phyloP scores from a whole-genome alignment of 2,888 invertebrate genomes.

The Parthenolecanium corni region DNA sequence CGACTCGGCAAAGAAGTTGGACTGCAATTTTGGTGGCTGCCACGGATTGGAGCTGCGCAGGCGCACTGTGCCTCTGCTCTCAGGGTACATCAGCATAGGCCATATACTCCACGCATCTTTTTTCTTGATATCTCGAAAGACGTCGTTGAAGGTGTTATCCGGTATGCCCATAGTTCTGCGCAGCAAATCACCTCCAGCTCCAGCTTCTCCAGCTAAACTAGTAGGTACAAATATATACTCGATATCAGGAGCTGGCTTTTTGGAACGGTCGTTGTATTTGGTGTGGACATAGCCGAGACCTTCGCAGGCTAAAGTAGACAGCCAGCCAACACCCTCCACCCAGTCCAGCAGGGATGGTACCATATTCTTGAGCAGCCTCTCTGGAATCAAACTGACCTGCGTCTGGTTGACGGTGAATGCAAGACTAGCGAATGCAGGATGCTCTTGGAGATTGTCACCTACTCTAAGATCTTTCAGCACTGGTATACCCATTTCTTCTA shows the following conservation, averaged over 20 bases:
- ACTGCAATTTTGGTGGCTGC: constrained; percentile 63
- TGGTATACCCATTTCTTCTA: constrained; percentile 44
- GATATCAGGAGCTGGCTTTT: constrained; percentile 36
- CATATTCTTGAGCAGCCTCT: constrained; percentile 35
- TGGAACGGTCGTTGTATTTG: constrained; percentile 37
- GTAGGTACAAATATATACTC: constrained; percentile 35
- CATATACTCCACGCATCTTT: constrained; percentile 56
- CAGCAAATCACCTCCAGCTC: constrained; percentile 32
- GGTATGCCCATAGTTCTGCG: constrained; percentile 34
- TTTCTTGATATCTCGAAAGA: constrained; percentile 40
- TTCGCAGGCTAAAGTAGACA: constrained; percentile 41
- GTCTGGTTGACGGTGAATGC: constrained; percentile 50
- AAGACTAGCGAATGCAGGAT: constrained; percentile 50
- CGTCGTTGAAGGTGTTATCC: constrained; percentile 35
- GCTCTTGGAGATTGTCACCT: constrained; percentile 46
- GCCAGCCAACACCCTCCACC: constrained; percentile 34
- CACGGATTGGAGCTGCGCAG: constrained; percentile 60
- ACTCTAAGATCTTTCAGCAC: constrained; percentile 48
- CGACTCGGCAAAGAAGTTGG: constrained; percentile 60
- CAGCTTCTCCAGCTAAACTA: constrained; percentile 33
- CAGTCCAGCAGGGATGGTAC: constrained; percentile 24
- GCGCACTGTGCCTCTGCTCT: constrained; percentile 53
- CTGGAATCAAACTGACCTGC: constrained; percentile 38
- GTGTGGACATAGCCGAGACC: constrained; percentile 41
- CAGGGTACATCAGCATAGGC: constrained; percentile 60